Percentiles rank a stretch among this genome's conserved stretches.
These are phyloP conservation scores for Natrix natrix DNA, from an alignment of 2,797 vertebrate genomes.

Conservation along the genomic window DNA sequence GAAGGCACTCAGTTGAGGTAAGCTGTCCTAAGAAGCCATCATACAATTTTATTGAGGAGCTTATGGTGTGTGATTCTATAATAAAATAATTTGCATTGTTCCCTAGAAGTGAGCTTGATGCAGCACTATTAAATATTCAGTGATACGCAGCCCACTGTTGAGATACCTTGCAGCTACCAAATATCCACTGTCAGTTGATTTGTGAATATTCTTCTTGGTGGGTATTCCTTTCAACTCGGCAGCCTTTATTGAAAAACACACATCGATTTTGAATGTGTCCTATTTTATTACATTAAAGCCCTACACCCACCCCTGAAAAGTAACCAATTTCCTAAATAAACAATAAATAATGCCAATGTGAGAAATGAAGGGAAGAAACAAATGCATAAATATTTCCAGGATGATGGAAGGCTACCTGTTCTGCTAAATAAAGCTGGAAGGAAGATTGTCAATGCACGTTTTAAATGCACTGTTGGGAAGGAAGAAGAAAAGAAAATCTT, in stretches of 20 bases:
- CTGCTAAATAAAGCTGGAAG: background rate
- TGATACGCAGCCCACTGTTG: background rate
- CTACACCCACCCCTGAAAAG: background rate
- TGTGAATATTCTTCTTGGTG: background rate
- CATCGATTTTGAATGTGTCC: background rate
- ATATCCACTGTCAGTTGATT: background rate
- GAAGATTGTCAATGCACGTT: background rate
- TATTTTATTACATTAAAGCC: slow-evolving; percentile 8
- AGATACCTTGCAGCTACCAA: background rate
- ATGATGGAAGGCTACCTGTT: background rate
- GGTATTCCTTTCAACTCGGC: background rate
- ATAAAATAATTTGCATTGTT: background rate
- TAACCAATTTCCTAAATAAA: slow-evolving; percentile 2
- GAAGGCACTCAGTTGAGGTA: background rate
- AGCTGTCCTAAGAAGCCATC: background rate
- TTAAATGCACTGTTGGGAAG: background rate
- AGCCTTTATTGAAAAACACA: slow-evolving; percentile 29
- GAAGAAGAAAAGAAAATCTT: background rate
- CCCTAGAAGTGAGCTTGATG: background rate
- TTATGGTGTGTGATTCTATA: background rate
- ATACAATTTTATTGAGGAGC: background rate
- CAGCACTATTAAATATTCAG: background rate
- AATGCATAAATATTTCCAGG: background rate
- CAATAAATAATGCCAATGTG: background rate
- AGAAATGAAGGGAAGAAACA: background rate